Evolutionary conservation across 2,797 vertebrate species (phyloP).

Genomic region (Sebastes cheni): DNA sequence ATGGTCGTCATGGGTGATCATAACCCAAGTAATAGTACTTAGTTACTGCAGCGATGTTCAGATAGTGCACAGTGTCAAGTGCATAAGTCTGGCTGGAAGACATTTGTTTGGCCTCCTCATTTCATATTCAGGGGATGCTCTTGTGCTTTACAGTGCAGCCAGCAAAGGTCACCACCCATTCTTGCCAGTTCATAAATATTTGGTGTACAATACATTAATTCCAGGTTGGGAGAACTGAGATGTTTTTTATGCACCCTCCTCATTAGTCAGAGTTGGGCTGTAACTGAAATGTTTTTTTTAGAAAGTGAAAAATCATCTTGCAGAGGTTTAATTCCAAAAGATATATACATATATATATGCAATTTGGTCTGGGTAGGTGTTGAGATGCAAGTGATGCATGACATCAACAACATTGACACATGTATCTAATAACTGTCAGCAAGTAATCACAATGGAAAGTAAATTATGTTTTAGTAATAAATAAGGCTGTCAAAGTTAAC

Average conservation of each 20-base stretch:
- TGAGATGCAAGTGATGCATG: neutral
- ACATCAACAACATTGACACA: neutral
- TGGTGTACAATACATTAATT: conserved; percentile 15
- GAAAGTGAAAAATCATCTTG: neutral
- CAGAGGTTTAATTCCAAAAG: neutral
- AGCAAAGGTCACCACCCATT: conserved; percentile 19
- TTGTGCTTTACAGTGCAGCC: neutral
- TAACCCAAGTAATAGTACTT: neutral
- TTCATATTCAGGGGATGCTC: conserved; percentile 7
- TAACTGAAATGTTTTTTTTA: neutral
- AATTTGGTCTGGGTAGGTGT: neutral
- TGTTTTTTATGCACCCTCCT: neutral
- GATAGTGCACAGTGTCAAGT: neutral
- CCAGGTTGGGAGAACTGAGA: neutral
- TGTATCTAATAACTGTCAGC: neutral
- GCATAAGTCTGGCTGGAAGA: neutral
- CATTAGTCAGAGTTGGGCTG: neutral
- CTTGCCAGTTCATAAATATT: conserved; percentile 25
- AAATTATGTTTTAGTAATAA: neutral
- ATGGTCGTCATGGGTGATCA: neutral
- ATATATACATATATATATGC: no score
- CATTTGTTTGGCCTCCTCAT: neutral
- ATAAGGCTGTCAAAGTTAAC: no score
- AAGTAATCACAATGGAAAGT: neutral
- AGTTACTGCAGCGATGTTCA: neutral